Base-by-base conservation (phyloP, 2,888 invertebrate genomes). In the Brachypalpus laphriformis region DNA sequence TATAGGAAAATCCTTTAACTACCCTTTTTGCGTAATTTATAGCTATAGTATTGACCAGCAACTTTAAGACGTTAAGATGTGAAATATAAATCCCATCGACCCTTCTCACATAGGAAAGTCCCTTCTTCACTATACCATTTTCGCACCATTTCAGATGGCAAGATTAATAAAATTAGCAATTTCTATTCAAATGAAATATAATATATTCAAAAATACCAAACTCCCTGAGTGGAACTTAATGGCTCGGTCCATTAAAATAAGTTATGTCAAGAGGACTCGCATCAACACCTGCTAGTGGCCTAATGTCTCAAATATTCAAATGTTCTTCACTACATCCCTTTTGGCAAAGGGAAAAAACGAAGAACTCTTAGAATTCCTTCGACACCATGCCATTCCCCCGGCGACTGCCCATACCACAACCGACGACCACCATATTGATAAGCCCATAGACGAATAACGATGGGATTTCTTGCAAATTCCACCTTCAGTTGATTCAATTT, bases 401-500 rank as follows among this genome's bases (percentile, higher is more conserved):
- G 25, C 20, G n/a, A 0, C 49, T 9, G 1, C 11, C 7, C 45
- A 2, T 28, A 11, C 68, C 68, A 18, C 42, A 54, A 70, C 16
- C 16, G 59, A 51, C 45, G 7, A 31, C 34, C 31, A 65, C 68
- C 78, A 83, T 83, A 83, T 83, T 80, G 83, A 83, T 75, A 83
- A 80, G 70, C 75, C 75, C 74, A 59, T 54, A 65, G 54, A 68
- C 37, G 70, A 75, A 74, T 78, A 83, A 80, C 80, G 56, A 65
- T 42, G 75, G 51, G 28, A 47, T 65, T 83, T 70, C 63, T 45
- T 56, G 37, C 54, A 47, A 74, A 78, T 83, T 85, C 63, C 83
- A 80, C 74, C 83, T 74, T 80, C 57, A 75, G 49, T 83, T 85
- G 80, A 85, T 80, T 85, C 80, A 85, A 85, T 85, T 85, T 83